phyloP scores from a whole-genome alignment of 1,140 invertebrate genomes.

The Ceratina australensis region DNA sequence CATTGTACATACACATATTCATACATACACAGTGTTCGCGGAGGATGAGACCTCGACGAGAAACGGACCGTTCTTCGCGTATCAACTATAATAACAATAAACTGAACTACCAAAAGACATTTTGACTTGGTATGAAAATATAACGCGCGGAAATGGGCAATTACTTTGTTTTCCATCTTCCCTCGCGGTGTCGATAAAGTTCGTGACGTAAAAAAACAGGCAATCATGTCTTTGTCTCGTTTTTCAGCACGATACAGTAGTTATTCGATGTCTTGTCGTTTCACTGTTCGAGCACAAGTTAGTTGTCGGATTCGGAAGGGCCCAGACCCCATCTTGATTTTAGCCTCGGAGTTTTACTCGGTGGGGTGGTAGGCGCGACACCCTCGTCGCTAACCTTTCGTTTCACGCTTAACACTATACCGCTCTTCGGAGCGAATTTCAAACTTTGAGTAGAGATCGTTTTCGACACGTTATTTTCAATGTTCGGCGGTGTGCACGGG shows the following conservation, averaged over 20 bases:
- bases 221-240: too few species aligned
- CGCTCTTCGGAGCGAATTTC: slow-evolving; percentile 68
- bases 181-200: not conserved
- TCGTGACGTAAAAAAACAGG: not conserved
- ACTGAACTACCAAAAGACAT: not conserved
- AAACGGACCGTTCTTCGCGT: not conserved
- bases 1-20: not conserved
- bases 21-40: not conserved
- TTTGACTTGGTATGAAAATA: slow-evolving; percentile 1
- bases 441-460: slow-evolving; percentile 35
- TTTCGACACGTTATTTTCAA: slow-evolving; percentile 26
- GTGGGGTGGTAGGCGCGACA: slow-evolving; percentile 11
- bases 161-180: too few species aligned
- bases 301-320: slow-evolving; percentile 53
- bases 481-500: slow-evolving; percentile 45
- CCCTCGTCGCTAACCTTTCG: slow-evolving; percentile 66
- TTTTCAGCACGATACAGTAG: not conserved
- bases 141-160: too few species aligned
- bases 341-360: slow-evolving; percentile 62
- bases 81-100: not conserved
- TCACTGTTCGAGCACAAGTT: not conserved
- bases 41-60: not conserved
- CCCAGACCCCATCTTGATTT: slow-evolving; percentile 76
- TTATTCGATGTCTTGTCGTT: not conserved
- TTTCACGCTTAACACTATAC: slow-evolving; percentile 71